These are phyloP conservation scores for Xestia rhomboidea DNA, from an alignment of 2,888 invertebrate species.

Conservation along the genomic window DNA sequence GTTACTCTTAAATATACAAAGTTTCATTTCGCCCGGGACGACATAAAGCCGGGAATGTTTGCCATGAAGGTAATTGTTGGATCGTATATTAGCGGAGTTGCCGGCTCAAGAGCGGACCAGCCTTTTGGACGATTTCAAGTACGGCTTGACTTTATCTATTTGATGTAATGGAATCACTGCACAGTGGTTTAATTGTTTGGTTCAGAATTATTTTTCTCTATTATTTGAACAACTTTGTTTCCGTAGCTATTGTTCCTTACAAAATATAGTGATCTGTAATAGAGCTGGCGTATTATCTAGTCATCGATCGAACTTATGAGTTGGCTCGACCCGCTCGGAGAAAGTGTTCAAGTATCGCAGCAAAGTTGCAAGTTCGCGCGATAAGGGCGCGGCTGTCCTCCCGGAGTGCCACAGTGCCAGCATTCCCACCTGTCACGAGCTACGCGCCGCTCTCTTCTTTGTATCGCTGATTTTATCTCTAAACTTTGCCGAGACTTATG, in stretches of 20 bases:
- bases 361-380: conserved; percentile 73
- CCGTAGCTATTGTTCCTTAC: neutral
- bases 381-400: conserved; percentile 72
- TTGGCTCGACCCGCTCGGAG: conserved; percentile 53
- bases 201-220: neutral
- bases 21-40: conserved; percentile 69
- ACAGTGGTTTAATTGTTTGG: conserved; percentile 1
- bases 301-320: conserved; percentile 63
- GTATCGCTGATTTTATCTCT: conserved; percentile 80
- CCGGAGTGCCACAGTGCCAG: conserved; percentile 16
- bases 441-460: conserved; percentile 75
- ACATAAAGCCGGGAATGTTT: conserved; percentile 73
- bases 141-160: conserved; percentile 49
- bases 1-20: conserved; percentile 72
- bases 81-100: conserved; percentile 77
- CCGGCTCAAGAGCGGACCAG: conserved; percentile 64
- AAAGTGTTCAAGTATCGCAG: conserved; percentile 66
- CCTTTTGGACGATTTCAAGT: conserved; percentile 59
- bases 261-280: conserved; percentile 11
- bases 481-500: conserved; percentile 79
- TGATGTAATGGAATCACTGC: conserved; percentile 19
- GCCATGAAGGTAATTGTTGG: conserved; percentile 77
- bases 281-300: conserved; percentile 58
- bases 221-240: conserved; percentile 3
- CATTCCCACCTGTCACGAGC: conserved; percentile 75